A percentile compares a stretch with the other conserved stretches of the same genome.
Conservation (phyloP, 2,113 vertebrate species). For the Struthidea cinerea region DNA sequence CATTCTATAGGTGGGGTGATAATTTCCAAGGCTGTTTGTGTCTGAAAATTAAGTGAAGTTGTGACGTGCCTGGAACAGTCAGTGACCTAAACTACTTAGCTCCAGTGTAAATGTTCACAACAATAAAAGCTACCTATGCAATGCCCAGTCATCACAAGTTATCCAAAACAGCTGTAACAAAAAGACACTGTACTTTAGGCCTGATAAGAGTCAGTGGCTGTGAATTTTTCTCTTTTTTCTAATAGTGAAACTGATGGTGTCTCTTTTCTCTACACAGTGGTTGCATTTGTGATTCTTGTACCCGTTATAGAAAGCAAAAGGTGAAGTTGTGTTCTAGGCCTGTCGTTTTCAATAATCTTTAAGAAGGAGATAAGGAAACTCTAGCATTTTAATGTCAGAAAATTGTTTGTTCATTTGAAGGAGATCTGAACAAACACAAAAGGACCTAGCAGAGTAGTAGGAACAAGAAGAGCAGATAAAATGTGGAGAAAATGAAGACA, state of each 20-base stretch:
- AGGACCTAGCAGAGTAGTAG: neutral
- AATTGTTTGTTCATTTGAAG: neutral
- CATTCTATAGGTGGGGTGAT: neutral
- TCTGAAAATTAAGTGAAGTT: constrained; percentile 23
- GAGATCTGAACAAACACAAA: neutral
- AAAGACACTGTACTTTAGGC: neutral
- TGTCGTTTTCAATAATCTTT: neutral
- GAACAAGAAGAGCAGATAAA: neutral
- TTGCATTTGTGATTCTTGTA: neutral
- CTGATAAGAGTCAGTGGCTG: neutral
- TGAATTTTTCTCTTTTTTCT: neutral
- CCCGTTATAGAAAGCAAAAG: neutral
- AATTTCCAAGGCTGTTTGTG: neutral
- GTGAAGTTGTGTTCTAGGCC: neutral
- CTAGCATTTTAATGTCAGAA: neutral
- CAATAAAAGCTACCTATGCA: neutral
- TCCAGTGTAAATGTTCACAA: neutral
- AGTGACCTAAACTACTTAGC: neutral
- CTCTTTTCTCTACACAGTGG: neutral
- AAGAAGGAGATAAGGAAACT: neutral
- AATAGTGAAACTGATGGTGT: neutral
- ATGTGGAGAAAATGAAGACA: neutral
- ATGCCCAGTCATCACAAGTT: neutral
- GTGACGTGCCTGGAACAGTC: neutral
- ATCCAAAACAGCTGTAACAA: neutral